Evolutionary conservation across 2,888 invertebrate genomes (phyloP).

Genomic region (Athalia cordata): DNA sequence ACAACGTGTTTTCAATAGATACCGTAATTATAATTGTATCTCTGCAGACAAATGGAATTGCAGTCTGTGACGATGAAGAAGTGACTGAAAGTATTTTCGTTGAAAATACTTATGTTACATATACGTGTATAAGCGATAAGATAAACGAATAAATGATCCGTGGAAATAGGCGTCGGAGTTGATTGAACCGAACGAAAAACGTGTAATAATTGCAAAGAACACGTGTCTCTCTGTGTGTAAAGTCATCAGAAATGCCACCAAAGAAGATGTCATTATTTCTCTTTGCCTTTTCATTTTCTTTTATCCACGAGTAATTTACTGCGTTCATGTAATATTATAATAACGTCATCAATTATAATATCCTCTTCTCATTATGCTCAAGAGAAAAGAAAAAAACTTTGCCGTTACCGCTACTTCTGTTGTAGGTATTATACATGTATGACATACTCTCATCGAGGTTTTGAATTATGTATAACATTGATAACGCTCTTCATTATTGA

Average conservation of each 20-base stretch:
- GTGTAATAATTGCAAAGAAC: constrained; percentile 24
- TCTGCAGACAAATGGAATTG: no score
- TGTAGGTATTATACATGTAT: not conserved
- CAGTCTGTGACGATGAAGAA: not conserved
- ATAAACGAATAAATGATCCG: not conserved
- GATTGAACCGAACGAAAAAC: constrained; percentile 36
- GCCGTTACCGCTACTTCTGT: not conserved
- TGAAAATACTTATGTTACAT: not conserved
- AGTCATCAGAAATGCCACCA: constrained; percentile 21
- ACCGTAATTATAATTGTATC: no score
- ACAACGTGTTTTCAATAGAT: no score
- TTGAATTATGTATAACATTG: constrained; percentile 29
- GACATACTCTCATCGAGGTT: constrained; percentile 17
- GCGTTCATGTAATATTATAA: not conserved
- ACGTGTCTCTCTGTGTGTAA: constrained; percentile 11
- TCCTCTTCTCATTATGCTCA: not conserved
- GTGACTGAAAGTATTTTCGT: constrained; percentile 5
- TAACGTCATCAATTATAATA: no score
- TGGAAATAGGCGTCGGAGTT: constrained; percentile 16
- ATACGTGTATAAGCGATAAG: not conserved
- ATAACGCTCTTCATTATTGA: constrained; percentile 28
- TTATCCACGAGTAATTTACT: constrained; percentile 27
- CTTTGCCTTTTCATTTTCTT: not conserved
- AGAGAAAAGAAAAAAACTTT: not conserved
- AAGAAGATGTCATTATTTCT: constrained; percentile 25